Evolutionary conservation across 1,140 invertebrate species (phyloP).

Genomic region (Ceratina calcarata): DNA sequence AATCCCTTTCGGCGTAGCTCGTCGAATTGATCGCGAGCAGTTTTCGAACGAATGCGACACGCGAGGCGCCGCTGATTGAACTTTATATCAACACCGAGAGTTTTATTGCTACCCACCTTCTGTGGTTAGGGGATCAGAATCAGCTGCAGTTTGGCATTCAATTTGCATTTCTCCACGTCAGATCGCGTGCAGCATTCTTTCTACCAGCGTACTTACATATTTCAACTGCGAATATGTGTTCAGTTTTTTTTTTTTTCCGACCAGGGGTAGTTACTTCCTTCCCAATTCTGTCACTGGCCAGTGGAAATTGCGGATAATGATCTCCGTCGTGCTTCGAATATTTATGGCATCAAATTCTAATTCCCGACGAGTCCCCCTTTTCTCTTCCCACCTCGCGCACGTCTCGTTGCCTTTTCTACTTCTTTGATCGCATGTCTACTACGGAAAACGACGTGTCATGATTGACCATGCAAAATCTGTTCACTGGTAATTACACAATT

Average conservation of each 20-base stretch:
- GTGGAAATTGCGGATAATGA: conserved; percentile 50
- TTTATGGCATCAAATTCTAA: conserved; percentile 41
- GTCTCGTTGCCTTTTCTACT: neutral
- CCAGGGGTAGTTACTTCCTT: conserved; percentile 21
- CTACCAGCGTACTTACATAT: conserved; percentile 38
- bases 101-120: conserved; percentile 44
- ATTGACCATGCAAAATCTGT: conserved; percentile 51
- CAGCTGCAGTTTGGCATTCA: conserved; percentile 48
- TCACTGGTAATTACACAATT: conserved; percentile 45
- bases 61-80: conserved; percentile 28
- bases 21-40: neutral
- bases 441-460: conserved; percentile 39
- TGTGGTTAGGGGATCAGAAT: conserved; percentile 34
- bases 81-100: conserved; percentile 29
- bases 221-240: conserved; percentile 33
- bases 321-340: conserved; percentile 46
- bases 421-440: conserved; percentile 9
- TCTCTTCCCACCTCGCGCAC: conserved; percentile 21
- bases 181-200: conserved; percentile 53
- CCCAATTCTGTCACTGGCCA: conserved; percentile 40
- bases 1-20: neutral
- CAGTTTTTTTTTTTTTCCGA: conserved; percentile 23
- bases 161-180: conserved; percentile 60
- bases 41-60: conserved; percentile 26
- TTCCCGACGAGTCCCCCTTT: neutral